A percentile compares a stretch with the other conserved stretches of the same genome.
These are phyloP conservation scores for Cheilosia scutellata DNA, from an alignment of 2,888 invertebrate species.

Conservation along the genomic window DNA sequence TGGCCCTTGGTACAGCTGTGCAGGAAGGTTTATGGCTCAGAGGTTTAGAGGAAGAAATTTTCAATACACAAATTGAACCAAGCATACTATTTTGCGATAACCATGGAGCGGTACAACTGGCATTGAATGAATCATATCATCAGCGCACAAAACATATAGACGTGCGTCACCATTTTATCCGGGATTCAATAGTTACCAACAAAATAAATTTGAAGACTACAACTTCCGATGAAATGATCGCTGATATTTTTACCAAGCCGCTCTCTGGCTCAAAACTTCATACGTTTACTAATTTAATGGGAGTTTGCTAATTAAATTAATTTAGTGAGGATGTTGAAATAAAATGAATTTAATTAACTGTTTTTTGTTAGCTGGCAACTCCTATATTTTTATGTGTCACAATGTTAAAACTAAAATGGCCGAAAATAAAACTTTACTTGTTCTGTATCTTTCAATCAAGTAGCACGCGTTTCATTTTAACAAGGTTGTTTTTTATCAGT, in stretches of 20 bases:
- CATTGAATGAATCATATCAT: background rate
- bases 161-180: background rate
- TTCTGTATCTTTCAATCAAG: no score
- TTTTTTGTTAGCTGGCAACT: no score
- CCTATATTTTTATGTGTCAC: no score
- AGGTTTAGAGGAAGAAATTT: slow-evolving; percentile 16
- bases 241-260: background rate
- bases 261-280: background rate
- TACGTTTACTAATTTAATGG: background rate
- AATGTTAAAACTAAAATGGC: no score
- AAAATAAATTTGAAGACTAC: background rate
- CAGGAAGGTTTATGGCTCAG: slow-evolving; percentile 24
- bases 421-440: no score
- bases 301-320: background rate
- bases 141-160: background rate
- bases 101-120: background rate
- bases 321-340: background rate
- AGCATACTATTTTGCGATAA: slow-evolving; percentile 1
- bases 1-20: slow-evolving; percentile 19
- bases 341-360: no score
- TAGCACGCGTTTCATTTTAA: no score
- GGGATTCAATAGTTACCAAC: background rate
- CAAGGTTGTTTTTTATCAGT: no score
- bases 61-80: background rate
- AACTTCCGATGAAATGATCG: background rate